phyloP scores from a whole-genome alignment of 2,113 vertebrate genomes.

The Delphinus delphis region DNA sequence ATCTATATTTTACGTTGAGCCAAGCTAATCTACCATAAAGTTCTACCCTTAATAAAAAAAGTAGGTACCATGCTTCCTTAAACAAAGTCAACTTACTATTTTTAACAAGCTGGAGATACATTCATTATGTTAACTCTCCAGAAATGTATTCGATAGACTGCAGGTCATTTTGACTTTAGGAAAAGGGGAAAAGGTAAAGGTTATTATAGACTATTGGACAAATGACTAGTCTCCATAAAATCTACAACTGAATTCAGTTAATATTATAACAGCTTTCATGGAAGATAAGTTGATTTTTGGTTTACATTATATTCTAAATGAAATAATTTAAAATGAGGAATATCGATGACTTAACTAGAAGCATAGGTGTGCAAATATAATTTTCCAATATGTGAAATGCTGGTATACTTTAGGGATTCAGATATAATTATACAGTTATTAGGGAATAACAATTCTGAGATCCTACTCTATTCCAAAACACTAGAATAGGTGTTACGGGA shows the following conservation, averaged over 20 bases:
- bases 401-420: background rate
- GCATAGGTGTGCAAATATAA: background rate
- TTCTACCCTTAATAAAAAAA: slow-evolving; percentile 51
- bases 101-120: background rate
- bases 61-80: background rate
- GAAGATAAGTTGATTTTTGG: background rate
- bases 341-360: background rate
- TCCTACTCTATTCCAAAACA: background rate
- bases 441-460: background rate
- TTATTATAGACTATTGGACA: background rate
- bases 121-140: background rate
- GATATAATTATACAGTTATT: background rate
- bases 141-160: background rate
- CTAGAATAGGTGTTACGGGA: background rate
- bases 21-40: slow-evolving; percentile 74
- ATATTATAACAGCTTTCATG: background rate
- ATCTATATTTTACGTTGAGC: slow-evolving; percentile 73
- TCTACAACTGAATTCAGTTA: background rate
- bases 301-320: slow-evolving; percentile 9
- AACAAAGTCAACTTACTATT: background rate
- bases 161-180: background rate
- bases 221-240: slow-evolving; percentile 17
- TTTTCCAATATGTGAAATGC: background rate
- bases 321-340: background rate
- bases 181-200: background rate